Evolutionary conservation across 2,888 invertebrate species (phyloP), one percentile per base, ranked within the genome.

Genomic region (Nebria salina): DNA sequence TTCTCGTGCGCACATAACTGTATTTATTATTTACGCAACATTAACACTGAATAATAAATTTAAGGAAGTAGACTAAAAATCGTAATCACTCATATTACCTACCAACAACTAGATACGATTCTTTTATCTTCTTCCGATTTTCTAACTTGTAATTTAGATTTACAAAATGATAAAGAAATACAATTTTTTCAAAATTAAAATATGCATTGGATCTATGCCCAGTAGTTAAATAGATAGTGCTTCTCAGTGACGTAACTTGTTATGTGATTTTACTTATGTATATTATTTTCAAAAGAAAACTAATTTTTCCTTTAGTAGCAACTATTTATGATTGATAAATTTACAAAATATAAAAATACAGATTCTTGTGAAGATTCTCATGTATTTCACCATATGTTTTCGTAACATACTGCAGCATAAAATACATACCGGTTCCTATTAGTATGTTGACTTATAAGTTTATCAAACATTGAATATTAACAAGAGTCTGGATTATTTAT

Each of bases 391-490:
- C 70, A 70, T 70, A 70, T 70, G 70, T 70, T 54, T 54, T 54
- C 54, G 70, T 34, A 70, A 68, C 11, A 25, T 66, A 66, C n/a
- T 20, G 20, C 20, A 20, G 15, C 68, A 15, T 70, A 26, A 70
- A 11, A 20, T 70, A 70, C 15, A 25, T 20, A 70, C 70, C 70
- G 26, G 54, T 34, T 25, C 70, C 70, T 34, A 70, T 70, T 70
- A 70, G 70, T 70, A 25, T 70, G 70, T 73, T 42, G 73, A 73
- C 68, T 43, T 76, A 76, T 76, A 76, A 66, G 68, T 76, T 42
- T 26, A 76, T 76, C 68, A 68, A 54, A 68, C 76, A 42, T 68
- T 42, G 68, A 76, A 76, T 76, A 76, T 68, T 68, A 76, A 76
- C 68, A 76, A 76, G 68, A 25, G 7, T 68, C 26, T 15, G 65